Evolutionary conservation across 2,888 invertebrate species (phyloP).

Genomic region (Drosophila suboccidentalis): DNA sequence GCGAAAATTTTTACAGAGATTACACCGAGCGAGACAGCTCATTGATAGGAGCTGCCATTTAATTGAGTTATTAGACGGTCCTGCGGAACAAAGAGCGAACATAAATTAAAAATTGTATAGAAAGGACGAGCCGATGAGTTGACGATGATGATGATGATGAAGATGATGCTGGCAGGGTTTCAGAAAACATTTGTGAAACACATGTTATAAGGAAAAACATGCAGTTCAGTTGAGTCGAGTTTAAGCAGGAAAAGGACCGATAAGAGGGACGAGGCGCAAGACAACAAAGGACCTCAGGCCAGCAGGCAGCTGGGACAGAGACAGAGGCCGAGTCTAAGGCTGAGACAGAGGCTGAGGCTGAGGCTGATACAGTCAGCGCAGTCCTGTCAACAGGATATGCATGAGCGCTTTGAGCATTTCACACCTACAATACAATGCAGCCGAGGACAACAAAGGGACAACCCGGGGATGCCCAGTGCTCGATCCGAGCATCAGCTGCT

Average conservation of each 20-base stretch:
- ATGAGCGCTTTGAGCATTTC: constrained; percentile 80
- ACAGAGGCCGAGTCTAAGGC: constrained; percentile 16
- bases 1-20: constrained; percentile 68
- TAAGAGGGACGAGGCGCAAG: constrained; percentile 50
- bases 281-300: constrained; percentile 69
- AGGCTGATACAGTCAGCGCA: constrained; percentile 33
- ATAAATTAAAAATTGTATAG: constrained; percentile 71
- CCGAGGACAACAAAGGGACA: constrained; percentile 54
- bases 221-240: background rate
- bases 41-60: constrained; percentile 68
- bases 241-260: constrained; percentile 37
- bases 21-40: constrained; percentile 31
- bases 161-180: constrained; percentile 46
- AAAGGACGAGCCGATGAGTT: constrained; percentile 42
- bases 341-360: constrained; percentile 26
- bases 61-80: constrained; percentile 77
- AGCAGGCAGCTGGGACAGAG: constrained; percentile 57
- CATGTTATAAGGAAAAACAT: constrained; percentile 61
- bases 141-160: constrained; percentile 36
- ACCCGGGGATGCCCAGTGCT: constrained; percentile 34
- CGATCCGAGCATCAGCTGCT: constrained; percentile 74
- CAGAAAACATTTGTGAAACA: constrained; percentile 73
- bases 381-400: constrained; percentile 83
- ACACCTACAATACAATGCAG: constrained; percentile 82
- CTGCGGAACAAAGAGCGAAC: constrained; percentile 51